Evolutionary conservation across 92 coral and sea anemone genomes (phyloP).

Genomic region (Epizoanthus illoricatus): DNA sequence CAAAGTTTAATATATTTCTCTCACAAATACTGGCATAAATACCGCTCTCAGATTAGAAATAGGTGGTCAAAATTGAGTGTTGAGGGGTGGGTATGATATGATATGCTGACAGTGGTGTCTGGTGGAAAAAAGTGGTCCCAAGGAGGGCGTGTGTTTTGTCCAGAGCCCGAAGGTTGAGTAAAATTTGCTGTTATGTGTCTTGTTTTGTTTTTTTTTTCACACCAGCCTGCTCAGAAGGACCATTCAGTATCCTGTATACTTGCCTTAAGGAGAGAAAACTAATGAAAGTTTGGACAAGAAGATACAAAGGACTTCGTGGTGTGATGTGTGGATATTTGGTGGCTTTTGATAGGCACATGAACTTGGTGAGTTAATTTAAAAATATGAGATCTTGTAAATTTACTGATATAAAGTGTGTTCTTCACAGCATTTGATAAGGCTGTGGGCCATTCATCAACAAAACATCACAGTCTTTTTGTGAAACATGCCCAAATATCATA

Average conservation of each 20-base stretch:
- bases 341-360: constrained; percentile 98
- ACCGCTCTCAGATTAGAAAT: too few relatives aligned
- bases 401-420: neutral
- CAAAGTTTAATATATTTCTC: too few relatives aligned
- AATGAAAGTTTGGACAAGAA: constrained; percentile 91
- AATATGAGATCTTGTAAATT: neutral
- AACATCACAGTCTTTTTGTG: neutral
- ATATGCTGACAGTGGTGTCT: too few relatives aligned
- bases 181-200: too few relatives aligned
- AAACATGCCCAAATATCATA: neutral
- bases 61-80: too few relatives aligned
- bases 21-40: too few relatives aligned
- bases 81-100: too few relatives aligned
- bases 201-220: constrained; percentile 14
- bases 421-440: neutral
- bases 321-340: constrained; percentile 89
- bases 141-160: too few relatives aligned
- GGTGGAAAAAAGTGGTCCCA: too few relatives aligned
- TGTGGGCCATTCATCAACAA: neutral
- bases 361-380: constrained; percentile 70
- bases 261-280: constrained; percentile 84
- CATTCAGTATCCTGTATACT: constrained; percentile 83
- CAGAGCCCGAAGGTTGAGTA: too few relatives aligned
- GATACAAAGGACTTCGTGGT: constrained; percentile 89
- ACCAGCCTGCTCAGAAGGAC: constrained; percentile 80